Percentiles rank a stretch among this genome's conserved stretches.
Evolutionary conservation across 2,888 invertebrate genomes (phyloP).

Genomic region (Phymatocera aterrima): DNA sequence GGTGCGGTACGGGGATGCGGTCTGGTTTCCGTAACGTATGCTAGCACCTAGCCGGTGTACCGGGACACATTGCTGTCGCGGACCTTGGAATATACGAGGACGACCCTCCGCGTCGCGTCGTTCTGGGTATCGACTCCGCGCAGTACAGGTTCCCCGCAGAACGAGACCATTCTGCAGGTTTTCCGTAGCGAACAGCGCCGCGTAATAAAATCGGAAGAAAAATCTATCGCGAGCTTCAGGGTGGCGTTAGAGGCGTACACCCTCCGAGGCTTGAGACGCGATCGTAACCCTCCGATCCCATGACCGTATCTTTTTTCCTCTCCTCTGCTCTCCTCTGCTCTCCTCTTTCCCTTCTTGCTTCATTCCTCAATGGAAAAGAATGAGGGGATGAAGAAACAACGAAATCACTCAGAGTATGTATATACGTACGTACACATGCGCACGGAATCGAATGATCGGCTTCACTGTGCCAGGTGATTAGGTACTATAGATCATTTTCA

Average conservation of each 20-base stretch:
- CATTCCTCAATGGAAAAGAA: not conserved
- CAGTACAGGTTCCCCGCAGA: no score
- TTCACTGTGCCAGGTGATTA: no score
- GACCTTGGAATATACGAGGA: constrained; percentile 28
- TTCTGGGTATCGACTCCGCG: constrained; percentile 32
- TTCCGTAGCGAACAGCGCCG: constrained; percentile 39
- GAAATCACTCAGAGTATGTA: no score
- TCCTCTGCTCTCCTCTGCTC: not conserved
- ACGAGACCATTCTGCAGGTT: constrained; percentile 29
- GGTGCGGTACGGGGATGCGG: constrained; percentile 1
- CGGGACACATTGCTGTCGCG: constrained; percentile 40
- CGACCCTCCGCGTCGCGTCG: constrained; percentile 23
- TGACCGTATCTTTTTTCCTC: not conserved
- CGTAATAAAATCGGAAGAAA: constrained; percentile 41
- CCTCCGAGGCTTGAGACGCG: constrained; percentile 8
- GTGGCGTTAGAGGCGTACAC: not conserved
- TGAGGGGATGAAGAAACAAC: no score
- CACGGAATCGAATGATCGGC: no score
- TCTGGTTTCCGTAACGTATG: constrained; percentile 35
- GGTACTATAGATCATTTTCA: no score
- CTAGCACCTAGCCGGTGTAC: constrained; percentile 24
- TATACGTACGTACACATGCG: no score
- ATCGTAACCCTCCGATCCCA: constrained; percentile 6
- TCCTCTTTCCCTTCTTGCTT: not conserved
- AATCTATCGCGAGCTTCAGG: constrained; percentile 1